Percentiles rank a stretch among this genome's conserved stretches.
phyloP scores from a whole-genome alignment of 1,140 invertebrate genomes.

The Globodera ellingtonae region DNA sequence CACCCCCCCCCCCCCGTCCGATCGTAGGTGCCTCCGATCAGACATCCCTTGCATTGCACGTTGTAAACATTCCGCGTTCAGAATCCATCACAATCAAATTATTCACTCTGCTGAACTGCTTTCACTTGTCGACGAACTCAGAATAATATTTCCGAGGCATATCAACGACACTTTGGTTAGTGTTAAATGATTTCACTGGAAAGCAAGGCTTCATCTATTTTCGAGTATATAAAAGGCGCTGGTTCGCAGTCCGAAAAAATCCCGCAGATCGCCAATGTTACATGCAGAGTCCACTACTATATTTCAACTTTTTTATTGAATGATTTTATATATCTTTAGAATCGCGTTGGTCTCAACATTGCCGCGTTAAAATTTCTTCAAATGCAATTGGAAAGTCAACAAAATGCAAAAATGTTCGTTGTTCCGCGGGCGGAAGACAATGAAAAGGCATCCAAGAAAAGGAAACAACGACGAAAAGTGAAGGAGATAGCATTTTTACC shows the following conservation, averaged over 20 bases:
- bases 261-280: no score
- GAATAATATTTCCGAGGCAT: conserved; percentile 70
- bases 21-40: no score
- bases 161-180: conserved; percentile 60
- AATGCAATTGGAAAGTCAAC: conserved; percentile 77
- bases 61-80: conserved; percentile 48
- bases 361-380: conserved; percentile 80
- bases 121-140: conserved; percentile 74
- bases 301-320: no score
- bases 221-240: no score
- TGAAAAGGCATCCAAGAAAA: conserved; percentile 43
- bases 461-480: conserved; percentile 40
- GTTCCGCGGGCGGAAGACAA: conserved; percentile 73
- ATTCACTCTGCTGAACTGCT: conserved; percentile 74
- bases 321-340: conserved; percentile 69
- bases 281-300: no score
- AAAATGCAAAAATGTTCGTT: conserved; percentile 79
- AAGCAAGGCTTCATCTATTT: no score
- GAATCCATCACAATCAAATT: conserved; percentile 82
- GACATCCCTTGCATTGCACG: no score
- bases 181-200: background rate
- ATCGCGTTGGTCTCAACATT: conserved; percentile 83
- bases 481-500: conserved; percentile 42
- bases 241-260: no score
- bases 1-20: no score